phyloP scores from a whole-genome alignment of 2,113 vertebrate species.

The Thunnus thynnus region DNA sequence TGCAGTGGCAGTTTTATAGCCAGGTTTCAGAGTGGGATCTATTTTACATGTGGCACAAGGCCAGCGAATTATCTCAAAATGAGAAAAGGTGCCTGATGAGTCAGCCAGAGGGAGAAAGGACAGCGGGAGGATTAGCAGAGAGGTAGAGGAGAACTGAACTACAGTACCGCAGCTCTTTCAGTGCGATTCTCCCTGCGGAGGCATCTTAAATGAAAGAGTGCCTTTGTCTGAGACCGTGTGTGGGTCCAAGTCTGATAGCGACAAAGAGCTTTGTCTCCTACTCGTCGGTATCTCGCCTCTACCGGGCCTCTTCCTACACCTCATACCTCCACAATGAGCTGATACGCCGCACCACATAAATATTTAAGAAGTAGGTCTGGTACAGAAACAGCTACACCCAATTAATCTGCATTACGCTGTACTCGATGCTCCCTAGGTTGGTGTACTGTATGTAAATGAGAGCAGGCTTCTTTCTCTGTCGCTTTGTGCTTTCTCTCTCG shows the following conservation, averaged over 20 bases:
- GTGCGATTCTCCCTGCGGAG: conserved; percentile 10
- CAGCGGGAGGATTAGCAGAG: conserved; percentile 10
- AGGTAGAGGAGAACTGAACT: background rate
- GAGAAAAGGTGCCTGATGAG: conserved; percentile 9
- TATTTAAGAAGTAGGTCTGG: conserved; percentile 53
- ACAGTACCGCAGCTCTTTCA: conserved; percentile 12
- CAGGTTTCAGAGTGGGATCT: background rate
- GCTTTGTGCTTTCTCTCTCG: conserved; percentile 21
- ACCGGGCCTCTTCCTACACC: conserved; percentile 45
- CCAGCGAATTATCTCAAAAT: background rate
- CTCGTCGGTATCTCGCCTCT: conserved; percentile 8
- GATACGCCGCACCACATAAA: conserved; percentile 40
- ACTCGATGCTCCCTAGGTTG: background rate
- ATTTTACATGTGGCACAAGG: background rate
- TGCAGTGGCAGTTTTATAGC: background rate
- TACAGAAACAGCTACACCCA: conserved; percentile 29
- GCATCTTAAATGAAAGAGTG: conserved; percentile 47
- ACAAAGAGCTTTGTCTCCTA: conserved; percentile 70
- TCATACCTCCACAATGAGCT: conserved; percentile 54
- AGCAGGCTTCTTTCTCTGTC: background rate
- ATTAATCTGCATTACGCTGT: conserved; percentile 14
- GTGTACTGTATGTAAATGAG: conserved; percentile 63
- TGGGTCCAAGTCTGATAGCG: conserved; percentile 44
- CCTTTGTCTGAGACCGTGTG: conserved; percentile 69
- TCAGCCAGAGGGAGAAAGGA: background rate